Conservation (phyloP, 2,113 vertebrate species). For the Rhea americana region DNA sequence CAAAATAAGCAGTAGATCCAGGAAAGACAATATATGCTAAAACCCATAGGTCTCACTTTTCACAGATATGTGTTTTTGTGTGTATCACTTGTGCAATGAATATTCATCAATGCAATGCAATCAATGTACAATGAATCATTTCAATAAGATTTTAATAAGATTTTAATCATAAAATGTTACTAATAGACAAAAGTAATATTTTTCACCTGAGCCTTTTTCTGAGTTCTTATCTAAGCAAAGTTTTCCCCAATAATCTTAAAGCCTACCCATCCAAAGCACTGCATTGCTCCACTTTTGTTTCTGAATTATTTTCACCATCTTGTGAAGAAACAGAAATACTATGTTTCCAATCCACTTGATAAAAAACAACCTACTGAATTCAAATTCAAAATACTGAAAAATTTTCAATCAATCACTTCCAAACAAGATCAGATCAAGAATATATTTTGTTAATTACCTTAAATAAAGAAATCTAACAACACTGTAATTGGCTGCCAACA, state of each 20-base stretch:
- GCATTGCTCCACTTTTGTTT: not conserved
- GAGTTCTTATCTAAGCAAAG: not conserved
- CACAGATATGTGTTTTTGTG: not conserved
- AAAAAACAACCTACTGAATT: not conserved
- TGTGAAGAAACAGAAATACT: not conserved
- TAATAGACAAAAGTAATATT: not conserved
- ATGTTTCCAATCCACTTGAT: not conserved
- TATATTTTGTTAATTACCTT: not conserved
- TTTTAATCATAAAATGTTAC: not conserved
- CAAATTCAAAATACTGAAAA: not conserved
- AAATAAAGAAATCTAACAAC: not conserved
- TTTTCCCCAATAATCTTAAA: not conserved
- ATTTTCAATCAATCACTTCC: not conserved
- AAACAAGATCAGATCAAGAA: not conserved
- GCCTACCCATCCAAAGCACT: not conserved
- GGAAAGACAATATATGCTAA: not conserved
- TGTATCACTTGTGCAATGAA: not conserved
- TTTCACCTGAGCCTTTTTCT: not conserved
- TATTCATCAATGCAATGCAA: not conserved
- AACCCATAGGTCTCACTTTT: not conserved
- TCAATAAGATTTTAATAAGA: not conserved
- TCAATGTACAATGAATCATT: too few species aligned
- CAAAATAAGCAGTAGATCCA: not conserved
- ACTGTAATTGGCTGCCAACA: not conserved
- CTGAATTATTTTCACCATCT: not conserved